A percentile compares a stretch with the other conserved stretches of the same genome.
Conservation (phyloP, 2,113 vertebrate species). For the Syngnathus floridae region DNA sequence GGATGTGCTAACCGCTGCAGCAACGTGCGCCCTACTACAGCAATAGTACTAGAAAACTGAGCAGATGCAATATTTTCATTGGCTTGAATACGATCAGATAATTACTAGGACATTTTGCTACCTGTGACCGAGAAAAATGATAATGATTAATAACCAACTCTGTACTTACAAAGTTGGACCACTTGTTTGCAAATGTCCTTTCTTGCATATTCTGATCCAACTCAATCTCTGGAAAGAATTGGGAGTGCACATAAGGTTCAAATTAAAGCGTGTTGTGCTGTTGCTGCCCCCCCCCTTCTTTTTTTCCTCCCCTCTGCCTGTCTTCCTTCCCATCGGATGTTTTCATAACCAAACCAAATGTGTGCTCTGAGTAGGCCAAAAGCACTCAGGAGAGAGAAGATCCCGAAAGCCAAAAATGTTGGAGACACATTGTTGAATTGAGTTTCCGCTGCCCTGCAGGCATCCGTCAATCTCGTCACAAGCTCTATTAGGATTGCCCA, state of each 20-base stretch:
- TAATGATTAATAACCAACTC: too few species aligned
- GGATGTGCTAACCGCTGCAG: too few species aligned
- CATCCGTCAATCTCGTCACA: constrained; percentile 31
- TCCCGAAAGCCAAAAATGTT: constrained; percentile 51
- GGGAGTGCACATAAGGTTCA: constrained; percentile 66
- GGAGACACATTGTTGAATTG: constrained; percentile 40
- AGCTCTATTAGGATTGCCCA: neutral
- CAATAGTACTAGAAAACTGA: neutral
- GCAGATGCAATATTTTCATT: neutral
- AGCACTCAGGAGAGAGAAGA: constrained; percentile 48
- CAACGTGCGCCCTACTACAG: neutral
- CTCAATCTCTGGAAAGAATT: constrained; percentile 44
- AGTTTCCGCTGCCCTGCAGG: constrained; percentile 46
- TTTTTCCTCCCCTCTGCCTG: constrained; percentile 5
- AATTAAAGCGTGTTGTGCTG: constrained; percentile 66
- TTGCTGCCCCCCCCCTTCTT: neutral
- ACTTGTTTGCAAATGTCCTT: constrained; percentile 63
- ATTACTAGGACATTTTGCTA: too few species aligned
- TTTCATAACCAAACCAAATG: constrained; percentile 73
- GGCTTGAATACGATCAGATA: too few species aligned
- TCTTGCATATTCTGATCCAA: constrained; percentile 52
- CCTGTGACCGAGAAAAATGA: too few species aligned
- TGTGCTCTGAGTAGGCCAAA: constrained; percentile 58
- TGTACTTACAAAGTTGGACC: too few species aligned
- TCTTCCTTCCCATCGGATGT: constrained; percentile 67